Evolutionary conservation across 2,888 invertebrate genomes (phyloP).

Genomic region (Neuroscelio doddi): DNA sequence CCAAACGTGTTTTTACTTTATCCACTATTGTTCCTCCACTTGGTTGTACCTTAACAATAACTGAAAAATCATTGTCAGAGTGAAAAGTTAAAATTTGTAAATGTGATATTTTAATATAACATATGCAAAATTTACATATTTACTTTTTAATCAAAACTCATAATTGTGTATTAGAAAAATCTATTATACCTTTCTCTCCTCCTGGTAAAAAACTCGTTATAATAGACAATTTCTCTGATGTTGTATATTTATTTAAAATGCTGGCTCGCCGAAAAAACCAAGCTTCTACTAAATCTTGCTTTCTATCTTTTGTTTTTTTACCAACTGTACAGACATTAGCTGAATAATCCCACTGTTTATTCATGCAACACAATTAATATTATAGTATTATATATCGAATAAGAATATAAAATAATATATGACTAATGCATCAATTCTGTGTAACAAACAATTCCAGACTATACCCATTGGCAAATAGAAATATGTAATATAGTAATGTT

Average conservation of each 20-base stretch:
- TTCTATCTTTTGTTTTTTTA: conserved; percentile 61
- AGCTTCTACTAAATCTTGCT: conserved; percentile 77
- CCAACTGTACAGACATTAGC: conserved; percentile 57
- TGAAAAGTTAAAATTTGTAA: conserved; percentile 56
- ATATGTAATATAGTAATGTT: too few species aligned
- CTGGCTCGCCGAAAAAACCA: conserved; percentile 84
- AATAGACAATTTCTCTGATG: conserved; percentile 93
- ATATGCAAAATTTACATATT: conserved; percentile 41
- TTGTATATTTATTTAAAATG: conserved; percentile 93
- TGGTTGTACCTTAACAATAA: conserved; percentile 86
- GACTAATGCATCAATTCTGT: too few species aligned
- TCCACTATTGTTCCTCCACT: conserved; percentile 80
- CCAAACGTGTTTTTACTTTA: conserved; percentile 90
- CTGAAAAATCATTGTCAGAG: conserved; percentile 70
- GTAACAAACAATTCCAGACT: too few species aligned
- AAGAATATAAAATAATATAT: too few species aligned
- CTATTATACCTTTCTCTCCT: conserved; percentile 82
- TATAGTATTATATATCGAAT: too few species aligned
- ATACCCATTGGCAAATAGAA: too few species aligned
- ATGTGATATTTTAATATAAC: too few species aligned
- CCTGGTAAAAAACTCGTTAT: conserved; percentile 90
- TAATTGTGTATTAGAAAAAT: background rate
- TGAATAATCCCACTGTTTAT: conserved; percentile 69
- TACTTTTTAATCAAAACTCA: background rate
- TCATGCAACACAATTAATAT: too few species aligned